Evolutionary conservation across 2,888 invertebrate genomes (phyloP).

Genomic region (Melipona bicolor): DNA sequence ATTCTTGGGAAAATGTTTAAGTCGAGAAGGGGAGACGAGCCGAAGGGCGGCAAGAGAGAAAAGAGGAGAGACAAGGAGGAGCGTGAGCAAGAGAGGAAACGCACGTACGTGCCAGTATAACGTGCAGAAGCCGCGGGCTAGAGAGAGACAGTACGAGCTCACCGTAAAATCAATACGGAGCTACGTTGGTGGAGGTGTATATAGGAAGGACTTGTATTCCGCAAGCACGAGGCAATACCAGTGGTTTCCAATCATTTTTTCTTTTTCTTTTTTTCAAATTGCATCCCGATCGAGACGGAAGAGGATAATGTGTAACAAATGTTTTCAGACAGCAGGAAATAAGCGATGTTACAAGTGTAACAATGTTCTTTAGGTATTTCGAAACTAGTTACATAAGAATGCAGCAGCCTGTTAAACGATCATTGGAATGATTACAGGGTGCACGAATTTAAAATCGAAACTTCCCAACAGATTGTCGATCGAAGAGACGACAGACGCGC

Average conservation of each 20-base stretch:
- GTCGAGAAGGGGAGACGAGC: conserved; percentile 46
- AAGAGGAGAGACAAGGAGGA: conserved; percentile 28
- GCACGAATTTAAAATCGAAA: background rate
- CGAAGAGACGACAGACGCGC: background rate
- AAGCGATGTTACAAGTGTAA: background rate
- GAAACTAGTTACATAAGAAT: conserved; percentile 24
- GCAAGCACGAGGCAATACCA: conserved; percentile 63
- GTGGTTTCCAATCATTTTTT: conserved; percentile 48
- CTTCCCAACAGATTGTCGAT: background rate
- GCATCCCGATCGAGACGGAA: too few relatives aligned
- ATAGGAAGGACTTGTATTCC: conserved; percentile 57
- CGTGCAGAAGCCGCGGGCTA: conserved; percentile 27
- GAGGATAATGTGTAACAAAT: background rate
- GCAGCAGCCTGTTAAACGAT: background rate
- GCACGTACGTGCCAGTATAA: conserved; percentile 39
- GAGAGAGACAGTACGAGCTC: conserved; percentile 65
- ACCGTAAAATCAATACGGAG: conserved; percentile 78
- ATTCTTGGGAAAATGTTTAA: conserved; percentile 48
- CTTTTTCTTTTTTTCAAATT: background rate
- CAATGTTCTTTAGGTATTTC: background rate
- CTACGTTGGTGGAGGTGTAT: conserved; percentile 67
- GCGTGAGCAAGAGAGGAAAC: conserved; percentile 25
- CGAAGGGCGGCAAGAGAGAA: conserved; percentile 57
- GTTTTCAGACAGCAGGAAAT: background rate
- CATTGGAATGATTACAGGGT: background rate